These are phyloP conservation scores for Streptopelia turtur DNA, from an alignment of 2,797 vertebrate species.

Conservation along the genomic window DNA sequence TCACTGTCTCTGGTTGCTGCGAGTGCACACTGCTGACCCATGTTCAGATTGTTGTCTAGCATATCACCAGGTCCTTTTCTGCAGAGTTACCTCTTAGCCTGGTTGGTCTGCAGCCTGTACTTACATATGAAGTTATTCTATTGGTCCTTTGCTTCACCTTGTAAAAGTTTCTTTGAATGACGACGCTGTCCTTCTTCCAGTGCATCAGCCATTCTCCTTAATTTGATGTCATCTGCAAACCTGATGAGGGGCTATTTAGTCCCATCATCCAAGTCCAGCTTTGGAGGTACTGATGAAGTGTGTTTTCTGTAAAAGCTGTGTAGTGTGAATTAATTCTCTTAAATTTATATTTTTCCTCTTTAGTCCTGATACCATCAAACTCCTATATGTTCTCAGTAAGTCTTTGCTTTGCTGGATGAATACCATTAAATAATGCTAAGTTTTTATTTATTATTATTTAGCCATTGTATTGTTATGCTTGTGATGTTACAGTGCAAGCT, in stretches of 20 bases:
- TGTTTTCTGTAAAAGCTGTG: background rate
- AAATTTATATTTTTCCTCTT: background rate
- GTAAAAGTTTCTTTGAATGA: background rate
- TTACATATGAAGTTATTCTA: background rate
- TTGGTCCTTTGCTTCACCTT: background rate
- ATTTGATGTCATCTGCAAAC: background rate
- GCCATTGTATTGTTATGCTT: background rate
- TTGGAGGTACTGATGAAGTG: background rate
- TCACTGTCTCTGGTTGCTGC: background rate
- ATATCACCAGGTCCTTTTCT: background rate
- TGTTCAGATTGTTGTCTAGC: background rate
- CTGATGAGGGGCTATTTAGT: background rate
- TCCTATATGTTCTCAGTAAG: background rate
- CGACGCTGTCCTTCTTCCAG: background rate
- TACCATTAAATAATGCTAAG: background rate
- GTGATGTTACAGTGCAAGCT: background rate
- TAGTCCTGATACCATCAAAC: background rate
- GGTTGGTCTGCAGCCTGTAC: background rate
- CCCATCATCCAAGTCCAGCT: background rate
- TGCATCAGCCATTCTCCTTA: background rate
- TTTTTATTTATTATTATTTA: background rate
- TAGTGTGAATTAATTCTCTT: background rate
- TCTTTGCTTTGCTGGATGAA: constrained; percentile 38
- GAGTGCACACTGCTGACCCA: background rate
- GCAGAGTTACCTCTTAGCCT: background rate